Evolutionary conservation across 2,888 invertebrate species (phyloP), one percentile per base, ranked within the genome.

Genomic region (Chromoteleia sp.): DNA sequence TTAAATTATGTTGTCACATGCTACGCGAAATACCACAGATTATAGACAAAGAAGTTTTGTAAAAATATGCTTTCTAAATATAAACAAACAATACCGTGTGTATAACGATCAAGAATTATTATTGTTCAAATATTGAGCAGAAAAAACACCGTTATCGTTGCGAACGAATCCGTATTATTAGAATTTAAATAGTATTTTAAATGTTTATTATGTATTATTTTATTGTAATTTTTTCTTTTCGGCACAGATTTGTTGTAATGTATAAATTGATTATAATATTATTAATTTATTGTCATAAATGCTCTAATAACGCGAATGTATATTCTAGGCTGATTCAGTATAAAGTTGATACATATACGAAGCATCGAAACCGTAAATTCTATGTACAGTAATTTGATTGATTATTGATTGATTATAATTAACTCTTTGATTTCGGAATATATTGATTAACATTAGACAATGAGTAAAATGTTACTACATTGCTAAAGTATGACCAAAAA

Each of bases 1-100:
- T 59, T 79, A 67, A 79, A 67, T 73, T 43, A 30, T 59, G 10
- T 79, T 73, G 73, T 67, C 78, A 73, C 36, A 61, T 54, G 52
- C 25, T 29, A 25, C 45, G 30, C n/a, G 52, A 36, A 56, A 58
- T 56, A 43, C 50, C 43, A 29, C 78, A 65, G 52, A 19, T 41
- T 29, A 43, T 19, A 52, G n/a, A 33, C 43, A 10, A n/a, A 33
- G 10, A 25, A n/a, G 12, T 7, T 6, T 58, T 52, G 7, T 39
- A 56, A 39, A 48, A 59, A 68, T 41, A 2, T 8, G 52, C 21
- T 52, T 52, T 39, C 39, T 21, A 52, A 25, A 33, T 39, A 29
- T 30, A 50, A 5, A 7, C 19, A 45, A 10, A 33, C 7, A 33
- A 5, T 33, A 33, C 25, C 25, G 6, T 25, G 25, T n/a, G n/a